A percentile compares a stretch with the other conserved stretches of the same genome.
Evolutionary conservation across 1,140 invertebrate genomes (phyloP).

Genomic region (Anastatus disparis): DNA sequence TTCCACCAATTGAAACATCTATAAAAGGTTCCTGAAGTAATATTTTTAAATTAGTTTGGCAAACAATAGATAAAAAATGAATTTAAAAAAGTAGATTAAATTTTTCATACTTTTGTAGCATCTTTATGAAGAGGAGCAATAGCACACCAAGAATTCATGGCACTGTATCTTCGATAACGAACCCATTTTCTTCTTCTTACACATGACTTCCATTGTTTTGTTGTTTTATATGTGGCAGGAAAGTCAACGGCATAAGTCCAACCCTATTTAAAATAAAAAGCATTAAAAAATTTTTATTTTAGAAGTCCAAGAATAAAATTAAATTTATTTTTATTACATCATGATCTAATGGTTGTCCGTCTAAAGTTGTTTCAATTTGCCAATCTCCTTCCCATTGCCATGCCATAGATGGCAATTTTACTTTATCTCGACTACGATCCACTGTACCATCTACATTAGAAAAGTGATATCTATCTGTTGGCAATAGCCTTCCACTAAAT

Average conservation of each 20-base stretch:
- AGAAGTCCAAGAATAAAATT: background rate
- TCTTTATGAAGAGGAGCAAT: constrained; percentile 89
- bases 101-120: constrained; percentile 75
- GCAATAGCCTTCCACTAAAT: constrained; percentile 82
- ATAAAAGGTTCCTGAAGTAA: constrained; percentile 77
- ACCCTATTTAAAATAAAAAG: constrained; percentile 65
- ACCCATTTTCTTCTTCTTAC: constrained; percentile 91
- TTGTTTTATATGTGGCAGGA: constrained; percentile 82
- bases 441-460: constrained; percentile 84
- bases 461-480: constrained; percentile 87
- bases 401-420: constrained; percentile 87
- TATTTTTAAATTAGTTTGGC: background rate
- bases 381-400: constrained; percentile 96
- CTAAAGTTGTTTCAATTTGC: constrained; percentile 87
- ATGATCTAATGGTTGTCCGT: constrained; percentile 86
- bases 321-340: constrained; percentile 71
- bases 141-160: constrained; percentile 91
- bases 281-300: constrained; percentile 16
- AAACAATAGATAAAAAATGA: background rate
- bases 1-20: constrained; percentile 87
- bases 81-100: background rate
- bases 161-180: constrained; percentile 85
- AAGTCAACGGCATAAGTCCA: constrained; percentile 96
- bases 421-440: constrained; percentile 81
- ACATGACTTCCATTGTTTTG: constrained; percentile 91